Evolutionary conservation across 2,888 invertebrate species (phyloP), one percentile per base, ranked within the genome.

Genomic region (Belgica antarctica): DNA sequence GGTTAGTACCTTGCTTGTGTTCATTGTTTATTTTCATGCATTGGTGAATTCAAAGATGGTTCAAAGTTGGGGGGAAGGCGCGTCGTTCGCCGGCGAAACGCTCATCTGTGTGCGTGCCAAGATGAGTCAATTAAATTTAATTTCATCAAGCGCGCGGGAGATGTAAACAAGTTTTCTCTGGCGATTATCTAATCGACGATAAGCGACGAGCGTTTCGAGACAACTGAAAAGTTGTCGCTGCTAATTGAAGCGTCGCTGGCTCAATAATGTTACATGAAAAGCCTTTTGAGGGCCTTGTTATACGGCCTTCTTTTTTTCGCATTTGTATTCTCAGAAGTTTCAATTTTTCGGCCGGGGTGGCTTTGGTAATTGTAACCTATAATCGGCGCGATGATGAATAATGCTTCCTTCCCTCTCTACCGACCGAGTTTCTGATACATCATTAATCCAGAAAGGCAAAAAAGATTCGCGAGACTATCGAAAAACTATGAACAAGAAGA

Each of bases 391-490:
- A 4, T 41, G 41, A 41, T 41, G 41, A 41, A 3, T 10, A 41
- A 41, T 4, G n/a, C 10, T 41, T 41, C 41, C 41, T n/a, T 41
- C 10, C 15, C 41, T 10, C 41, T 41, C 41, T 41, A 15, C 41
- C 41, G 15, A 41, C 3, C 3, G n/a, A 15, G 3, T 41, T 41
- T 41, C 41, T 5, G 41, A 41, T 41, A 41, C 41, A 41, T 41
- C 41, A 41, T 41, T 15, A 41, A n/a, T n/a, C n/a, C 41, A 41
- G 41, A n/a, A n/a, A n/a, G n/a, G n/a, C n/a, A n/a, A 15, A 41
- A 41, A 41, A 41, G 12, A n/a, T 41, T 41, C 41, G 41, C 41
- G 41, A 41, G 41, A 41, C 41, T 41, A 41, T 41, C n/a, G 41
- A 41, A 41, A 31, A 41, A 41, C 41, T 41, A 41, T 5, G n/a